These are phyloP conservation scores for Philopedon plagiatum DNA, from an alignment of 2,888 invertebrate species.

Conservation along the genomic window DNA sequence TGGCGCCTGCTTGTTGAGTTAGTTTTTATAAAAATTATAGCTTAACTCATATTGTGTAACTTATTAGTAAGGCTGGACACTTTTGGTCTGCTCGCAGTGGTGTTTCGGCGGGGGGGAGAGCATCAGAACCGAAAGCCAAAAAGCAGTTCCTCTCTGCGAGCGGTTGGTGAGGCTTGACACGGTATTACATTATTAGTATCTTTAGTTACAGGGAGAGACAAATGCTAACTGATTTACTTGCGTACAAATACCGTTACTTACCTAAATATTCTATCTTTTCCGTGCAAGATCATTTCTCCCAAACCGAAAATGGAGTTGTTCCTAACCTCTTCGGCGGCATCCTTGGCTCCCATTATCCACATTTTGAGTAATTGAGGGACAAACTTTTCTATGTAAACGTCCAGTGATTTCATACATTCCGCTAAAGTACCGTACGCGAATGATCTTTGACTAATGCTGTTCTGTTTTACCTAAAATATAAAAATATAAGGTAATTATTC, in stretches of 20 bases:
- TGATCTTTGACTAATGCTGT: conserved; percentile 77
- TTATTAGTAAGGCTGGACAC: too few relatives aligned
- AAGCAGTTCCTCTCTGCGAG: too few relatives aligned
- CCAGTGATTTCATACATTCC: conserved; percentile 79
- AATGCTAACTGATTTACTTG: too few relatives aligned
- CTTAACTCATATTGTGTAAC: too few relatives aligned
- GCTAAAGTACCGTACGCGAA: conserved; percentile 82
- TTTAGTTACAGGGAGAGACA: too few relatives aligned
- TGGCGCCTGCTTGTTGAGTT: too few relatives aligned
- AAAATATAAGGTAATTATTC: neutral
- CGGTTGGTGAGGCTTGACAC: too few relatives aligned
- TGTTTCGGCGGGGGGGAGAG: too few relatives aligned
- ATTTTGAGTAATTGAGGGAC: conserved; percentile 75
- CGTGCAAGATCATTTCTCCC: conserved; percentile 80
- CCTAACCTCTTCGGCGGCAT: conserved; percentile 79
- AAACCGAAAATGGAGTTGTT: conserved; percentile 84
- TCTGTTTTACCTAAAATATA: conserved; percentile 68
- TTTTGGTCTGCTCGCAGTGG: too few relatives aligned
- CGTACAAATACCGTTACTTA: conserved; percentile 61
- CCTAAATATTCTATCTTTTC: conserved; percentile 75
- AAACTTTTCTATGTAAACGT: conserved; percentile 72
- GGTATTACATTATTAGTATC: too few relatives aligned
- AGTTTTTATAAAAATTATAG: too few relatives aligned
- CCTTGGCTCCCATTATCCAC: conserved; percentile 75
- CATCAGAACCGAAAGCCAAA: too few relatives aligned